Percentiles rank a stretch among this genome's conserved stretches.
These are phyloP conservation scores for Elysia crispata DNA, from an alignment of 2,888 invertebrate species.

Conservation along the genomic window DNA sequence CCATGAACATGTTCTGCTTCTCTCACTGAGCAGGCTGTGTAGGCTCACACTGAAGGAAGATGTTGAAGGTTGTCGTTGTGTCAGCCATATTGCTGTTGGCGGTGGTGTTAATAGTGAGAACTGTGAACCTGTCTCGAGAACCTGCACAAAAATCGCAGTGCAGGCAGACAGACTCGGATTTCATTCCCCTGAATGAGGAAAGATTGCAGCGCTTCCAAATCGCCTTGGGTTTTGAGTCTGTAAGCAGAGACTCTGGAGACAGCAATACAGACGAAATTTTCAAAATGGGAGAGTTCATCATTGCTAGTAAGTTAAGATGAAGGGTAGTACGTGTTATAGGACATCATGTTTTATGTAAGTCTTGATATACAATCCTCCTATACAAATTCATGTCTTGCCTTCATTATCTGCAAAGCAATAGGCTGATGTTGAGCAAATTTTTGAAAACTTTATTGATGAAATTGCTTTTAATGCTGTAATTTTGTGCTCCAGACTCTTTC, in stretches of 20 bases:
- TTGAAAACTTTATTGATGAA: too few relatives aligned
- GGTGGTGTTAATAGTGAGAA: conserved; percentile 10
- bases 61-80: conserved; percentile 22
- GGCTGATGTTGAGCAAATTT: conserved; percentile 79
- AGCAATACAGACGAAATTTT: conserved; percentile 59
- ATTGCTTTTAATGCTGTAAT: too few relatives aligned
- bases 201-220: conserved; percentile 59
- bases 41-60: conserved; percentile 3
- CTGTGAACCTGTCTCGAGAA: conserved; percentile 26
- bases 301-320: conserved; percentile 54
- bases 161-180: conserved; percentile 61
- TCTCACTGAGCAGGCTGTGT: too few relatives aligned
- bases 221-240: conserved; percentile 62
- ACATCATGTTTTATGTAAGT: conserved; percentile 70
- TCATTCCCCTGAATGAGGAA: conserved; percentile 58
- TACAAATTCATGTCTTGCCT: conserved; percentile 77
- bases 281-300: conserved; percentile 58
- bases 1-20: too few relatives aligned
- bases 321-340: conserved; percentile 38
- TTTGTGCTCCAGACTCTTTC: too few relatives aligned
- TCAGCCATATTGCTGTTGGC: background rate
- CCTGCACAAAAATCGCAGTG: conserved; percentile 54
- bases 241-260: conserved; percentile 57
- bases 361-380: conserved; percentile 78
- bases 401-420: conserved; percentile 76